Base-by-base conservation (phyloP, 1,140 invertebrate species). In the Papilio machaon region DNA sequence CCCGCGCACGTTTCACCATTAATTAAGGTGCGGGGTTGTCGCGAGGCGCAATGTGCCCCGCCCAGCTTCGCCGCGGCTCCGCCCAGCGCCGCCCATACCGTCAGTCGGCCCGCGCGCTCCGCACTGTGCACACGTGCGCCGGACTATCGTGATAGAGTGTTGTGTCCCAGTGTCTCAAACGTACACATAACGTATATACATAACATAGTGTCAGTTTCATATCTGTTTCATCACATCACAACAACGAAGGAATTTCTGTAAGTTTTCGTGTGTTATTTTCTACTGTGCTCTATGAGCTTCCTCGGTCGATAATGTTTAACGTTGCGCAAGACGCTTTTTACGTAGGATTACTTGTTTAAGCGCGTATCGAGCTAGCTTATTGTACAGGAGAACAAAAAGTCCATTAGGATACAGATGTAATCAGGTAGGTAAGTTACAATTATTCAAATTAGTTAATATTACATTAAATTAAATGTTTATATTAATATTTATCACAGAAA, bases 31-130 rank as follows among this genome's bases (percentile, higher is more conserved):
- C 10, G 15, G 49, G 49, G 49, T 9, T 6, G 49, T 43, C 38
- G 38, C 38, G 38, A 43, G 38, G 38, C 1, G 38, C 38, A 4
- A 43, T 7, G 38, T 13, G 58, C 19, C 58, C 19, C n/a, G 54
- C n/a, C 58, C 9, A 15, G 4, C 73, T 8, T 17, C 30, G 30
- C 38, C 73, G 43, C 43, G 5, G 73, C 73, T 38, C 73, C 67
- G 23, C 30, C 13, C 67, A 23, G 35, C 67, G 15, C 73, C 73
- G 73, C 73, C 73, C 73, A 70, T n/a, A 10, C 30, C 73, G 67
- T 8, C 73, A 74, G 73, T 74, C 43, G 35, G 30, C 30, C 38
- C 73, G 73, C 73, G 73, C 73, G 73, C 38, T 74, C 38, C 73
- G 73, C 73, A 74, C 38, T n/a, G 38, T 46, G 5, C 73, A 35